These are phyloP conservation scores for Bombus superbus DNA, from an alignment of 1,140 invertebrate genomes.

Conservation along the genomic window DNA sequence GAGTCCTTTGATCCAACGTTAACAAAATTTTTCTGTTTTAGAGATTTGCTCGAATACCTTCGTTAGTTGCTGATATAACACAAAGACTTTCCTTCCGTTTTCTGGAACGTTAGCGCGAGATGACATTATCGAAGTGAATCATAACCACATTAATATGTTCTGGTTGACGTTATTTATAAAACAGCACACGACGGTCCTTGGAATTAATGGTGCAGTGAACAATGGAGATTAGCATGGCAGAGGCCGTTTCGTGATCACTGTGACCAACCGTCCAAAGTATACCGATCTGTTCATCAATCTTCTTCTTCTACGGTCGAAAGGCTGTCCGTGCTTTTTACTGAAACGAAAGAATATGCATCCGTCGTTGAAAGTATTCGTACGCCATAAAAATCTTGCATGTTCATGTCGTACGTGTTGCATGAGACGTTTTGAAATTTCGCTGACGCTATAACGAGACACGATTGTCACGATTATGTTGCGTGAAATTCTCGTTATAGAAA, in stretches of 20 bases:
- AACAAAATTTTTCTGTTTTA: too few relatives aligned
- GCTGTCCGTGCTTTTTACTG: not conserved
- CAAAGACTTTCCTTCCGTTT: not conserved
- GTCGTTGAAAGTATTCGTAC: too few relatives aligned
- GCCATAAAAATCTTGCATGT: too few relatives aligned
- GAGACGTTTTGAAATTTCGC: too few relatives aligned
- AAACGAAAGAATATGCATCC: too few relatives aligned
- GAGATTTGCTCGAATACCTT: too few relatives aligned
- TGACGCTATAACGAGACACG: too few relatives aligned
- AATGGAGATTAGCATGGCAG: constrained; percentile 23
- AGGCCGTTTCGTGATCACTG: not conserved
- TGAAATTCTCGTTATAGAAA: too few relatives aligned
- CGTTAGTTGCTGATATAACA: too few relatives aligned
- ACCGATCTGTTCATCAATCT: not conserved
- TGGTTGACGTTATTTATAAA: constrained; percentile 43
- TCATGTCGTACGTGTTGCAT: too few relatives aligned
- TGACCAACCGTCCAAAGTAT: not conserved
- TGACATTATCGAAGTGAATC: constrained; percentile 29
- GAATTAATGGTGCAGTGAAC: not conserved
- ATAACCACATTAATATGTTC: constrained; percentile 26
- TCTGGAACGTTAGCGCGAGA: not conserved
- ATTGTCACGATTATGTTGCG: too few relatives aligned
- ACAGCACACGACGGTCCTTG: constrained; percentile 25
- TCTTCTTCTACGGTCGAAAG: not conserved
- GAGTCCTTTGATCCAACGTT: too few relatives aligned